Percentiles rank a stretch among this genome's conserved stretches.
These are phyloP conservation scores for Acrocephalus scirpaceus DNA, from an alignment of 2,797 vertebrate genomes.

Conservation along the genomic window DNA sequence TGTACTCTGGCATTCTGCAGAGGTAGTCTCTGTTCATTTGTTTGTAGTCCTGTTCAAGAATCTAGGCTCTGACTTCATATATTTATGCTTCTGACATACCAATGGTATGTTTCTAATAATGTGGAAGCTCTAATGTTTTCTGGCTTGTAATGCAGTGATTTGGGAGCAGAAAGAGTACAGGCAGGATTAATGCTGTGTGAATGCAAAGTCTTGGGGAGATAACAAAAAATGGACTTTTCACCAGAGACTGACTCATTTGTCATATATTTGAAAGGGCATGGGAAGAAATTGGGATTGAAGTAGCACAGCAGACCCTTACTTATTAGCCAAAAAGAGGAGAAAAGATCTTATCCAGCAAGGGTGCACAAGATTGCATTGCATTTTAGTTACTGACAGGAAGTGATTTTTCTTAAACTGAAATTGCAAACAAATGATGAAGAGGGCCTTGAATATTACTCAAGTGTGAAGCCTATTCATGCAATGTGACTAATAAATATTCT, in stretches of 20 bases:
- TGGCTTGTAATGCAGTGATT: neutral
- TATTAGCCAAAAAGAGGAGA: neutral
- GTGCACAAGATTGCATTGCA: neutral
- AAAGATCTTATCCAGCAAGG: conserved; percentile 7
- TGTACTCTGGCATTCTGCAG: neutral
- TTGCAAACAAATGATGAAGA: neutral
- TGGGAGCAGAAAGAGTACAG: neutral
- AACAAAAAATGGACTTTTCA: neutral
- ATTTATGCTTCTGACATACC: neutral
- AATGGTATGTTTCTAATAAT: neutral
- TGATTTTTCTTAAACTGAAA: neutral
- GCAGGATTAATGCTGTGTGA: neutral
- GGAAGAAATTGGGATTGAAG: neutral
- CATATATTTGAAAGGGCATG: neutral
- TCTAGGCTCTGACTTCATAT: neutral
- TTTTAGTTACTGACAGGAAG: neutral
- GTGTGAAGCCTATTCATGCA: neutral
- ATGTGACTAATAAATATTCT: neutral
- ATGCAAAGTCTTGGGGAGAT: neutral
- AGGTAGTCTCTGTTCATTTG: neutral
- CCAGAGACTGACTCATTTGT: neutral
- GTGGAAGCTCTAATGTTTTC: neutral
- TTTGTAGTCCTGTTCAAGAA: neutral
- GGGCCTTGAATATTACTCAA: neutral
- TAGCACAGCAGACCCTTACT: neutral